Base-by-base conservation (phyloP, 2,113 vertebrate species). In the Paradisaea rubra region DNA sequence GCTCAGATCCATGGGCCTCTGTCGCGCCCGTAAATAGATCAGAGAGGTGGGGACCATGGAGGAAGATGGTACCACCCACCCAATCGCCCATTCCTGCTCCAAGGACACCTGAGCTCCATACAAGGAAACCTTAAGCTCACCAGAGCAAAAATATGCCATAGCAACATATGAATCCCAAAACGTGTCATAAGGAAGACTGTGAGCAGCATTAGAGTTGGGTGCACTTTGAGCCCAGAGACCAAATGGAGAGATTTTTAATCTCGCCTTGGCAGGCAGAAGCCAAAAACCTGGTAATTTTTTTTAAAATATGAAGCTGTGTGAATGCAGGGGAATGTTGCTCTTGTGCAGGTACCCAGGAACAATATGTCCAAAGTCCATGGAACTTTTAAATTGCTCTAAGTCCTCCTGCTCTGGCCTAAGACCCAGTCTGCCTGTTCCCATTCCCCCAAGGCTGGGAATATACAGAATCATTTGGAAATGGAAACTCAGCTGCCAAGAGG, bases 91-190 rank as follows among this genome's bases (percentile, higher is more conserved):
- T 61, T 78, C 73, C 66, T 52, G 73, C 66, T 85, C 66, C 80
- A 35, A 4, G 45, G 89, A 72, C 54, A 63, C 68, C 41, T 33
- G 84, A 94, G 81, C 92, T 82, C 70, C 57, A 21, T n/a, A 71
- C 65, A 89, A 73, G 82, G 63, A 88, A 95, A 57, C 79, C 64
- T 88, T 30, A 41, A 94, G 82, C 79, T 78, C 22, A 15, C 50
- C 88, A 14, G 21, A 86, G 88, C 8, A 16, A 69, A 70, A 70
- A 50, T 42, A 72, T 70, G 82, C 79, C 88, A 91, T 73, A 83
- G 92, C 79, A 96, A 94, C 71, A 83, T 72, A 82, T 49, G 42
- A 50, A 93, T 80, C 79, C 85, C 47, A 88, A 50, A 53, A 81
- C 82, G 64, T 90, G 68, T 76, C 82, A 66, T 18, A 68, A 52